Percentiles rank a stretch among this genome's conserved stretches.
Evolutionary conservation across 2,888 invertebrate species (phyloP).

Genomic region (Tenodera sinensis): DNA sequence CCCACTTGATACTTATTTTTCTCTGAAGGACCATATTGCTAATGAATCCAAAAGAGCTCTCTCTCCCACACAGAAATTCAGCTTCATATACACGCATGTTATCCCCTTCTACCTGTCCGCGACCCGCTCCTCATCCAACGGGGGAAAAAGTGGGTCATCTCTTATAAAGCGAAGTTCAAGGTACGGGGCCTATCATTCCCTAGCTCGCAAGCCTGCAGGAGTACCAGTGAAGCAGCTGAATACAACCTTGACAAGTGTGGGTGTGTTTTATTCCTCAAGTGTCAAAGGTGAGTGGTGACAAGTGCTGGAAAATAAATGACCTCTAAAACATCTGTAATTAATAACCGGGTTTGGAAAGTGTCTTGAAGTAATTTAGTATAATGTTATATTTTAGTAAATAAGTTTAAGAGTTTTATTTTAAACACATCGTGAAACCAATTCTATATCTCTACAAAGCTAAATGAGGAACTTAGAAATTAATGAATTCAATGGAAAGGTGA

Average conservation of each 20-base stretch:
- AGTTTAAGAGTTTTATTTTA: no score
- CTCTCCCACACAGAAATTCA: neutral
- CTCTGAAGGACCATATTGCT: neutral
- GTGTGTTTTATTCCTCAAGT: neutral
- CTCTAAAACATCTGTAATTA: no score
- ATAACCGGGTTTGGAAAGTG: no score
- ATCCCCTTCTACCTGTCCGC: neutral
- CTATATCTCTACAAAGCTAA: no score
- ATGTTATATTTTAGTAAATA: no score
- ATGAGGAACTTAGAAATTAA: no score
- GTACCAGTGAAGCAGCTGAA: neutral
- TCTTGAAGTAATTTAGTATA: no score
- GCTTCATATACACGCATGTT: neutral
- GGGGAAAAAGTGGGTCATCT: slow-evolving; percentile 66
- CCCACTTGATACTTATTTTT: neutral
- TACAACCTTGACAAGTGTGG: neutral
- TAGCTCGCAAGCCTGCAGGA: neutral
- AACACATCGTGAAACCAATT: no score
- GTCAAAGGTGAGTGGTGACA: neutral
- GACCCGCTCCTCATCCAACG: neutral
- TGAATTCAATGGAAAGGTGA: no score
- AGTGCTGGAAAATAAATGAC: neutral
- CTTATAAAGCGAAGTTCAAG: slow-evolving; percentile 82
- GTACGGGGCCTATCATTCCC: slow-evolving; percentile 46
- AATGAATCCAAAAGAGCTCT: neutral